Evolutionary conservation across 2,888 invertebrate species (phyloP), one percentile per base, ranked within the genome.

Genomic region (Drosophila yooni): DNA sequence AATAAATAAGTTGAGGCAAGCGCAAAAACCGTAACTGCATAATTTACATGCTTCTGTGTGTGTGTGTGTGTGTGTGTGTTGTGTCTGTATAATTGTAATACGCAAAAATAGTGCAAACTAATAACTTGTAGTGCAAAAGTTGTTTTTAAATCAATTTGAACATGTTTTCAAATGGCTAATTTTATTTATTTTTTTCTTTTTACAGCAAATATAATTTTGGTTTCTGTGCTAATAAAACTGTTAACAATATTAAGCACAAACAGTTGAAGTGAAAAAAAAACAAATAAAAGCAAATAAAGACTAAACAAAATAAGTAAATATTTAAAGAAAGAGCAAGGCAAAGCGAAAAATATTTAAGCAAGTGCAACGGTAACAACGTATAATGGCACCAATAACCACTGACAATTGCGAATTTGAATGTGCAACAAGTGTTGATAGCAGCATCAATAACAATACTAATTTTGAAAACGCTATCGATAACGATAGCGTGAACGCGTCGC

Each of bases 351-450:
- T 56, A 38, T 79, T 82, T 82, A 52, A 88, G 90, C 80, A 86
- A 87, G 86, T 82, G 89, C 89, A 89, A 83, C 82, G 88, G 86
- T 79, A 87, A 88, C 65, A 81, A 76, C 91, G 77, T 93, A 93
- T 92, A 92, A 93, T 93, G 93, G 93, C 93, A 92, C 92, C 92
- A 81, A 92, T 87, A 91, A 92, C 81, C 90, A 89, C 88, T 90
- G 92, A 91, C 91, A 91, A 92, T 91, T 88, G 84, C 79, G 90
- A 92, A 92, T 92, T 91, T 85, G 92, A 91, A 92, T 92, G 91
- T 92, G 92, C 92, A 89, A 88, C 91, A 89, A 82, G 85, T 89
- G 91, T 91, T 90, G 92, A 92, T 79, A 86, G 81, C 79, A 83
- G 76, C 52, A 70, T 40, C 79, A 83, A 64, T 70, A 66, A 50